Base-by-base conservation (phyloP, 2,113 vertebrate species). In the Cavia aperea region DNA sequence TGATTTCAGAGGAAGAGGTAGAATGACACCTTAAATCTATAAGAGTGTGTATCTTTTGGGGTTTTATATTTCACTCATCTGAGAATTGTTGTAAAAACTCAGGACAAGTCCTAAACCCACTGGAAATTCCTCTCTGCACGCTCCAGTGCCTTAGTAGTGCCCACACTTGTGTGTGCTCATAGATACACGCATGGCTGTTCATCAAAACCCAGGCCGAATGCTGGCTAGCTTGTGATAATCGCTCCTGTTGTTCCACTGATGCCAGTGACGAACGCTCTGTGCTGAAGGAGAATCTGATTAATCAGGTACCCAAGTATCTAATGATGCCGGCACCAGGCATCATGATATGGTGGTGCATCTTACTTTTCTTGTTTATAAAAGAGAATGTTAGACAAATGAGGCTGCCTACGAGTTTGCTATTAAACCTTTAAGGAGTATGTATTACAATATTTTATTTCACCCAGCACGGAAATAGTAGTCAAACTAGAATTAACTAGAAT, bases 401-500 rank as follows among this genome's bases (percentile, higher is more conserved):
- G 43, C 78, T 72, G 81, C n/a, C 43, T 63, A 33, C 10, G 9
- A 14, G 39, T 56, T 62, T 83, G 66, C 83, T 75, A 23, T 58
- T 65, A 91, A 93, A 73, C 29, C 63, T 91, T 31, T 16, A 46
- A 94, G 49, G 49, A 91, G 49, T 73, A 75, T 21, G 63, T 12
- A 83, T 94, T 82, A 43, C 29, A 62, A 58, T 83, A 70, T 62
- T 91, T 83, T 62, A 93, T 87, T 81, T 94, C 66, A 60, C 72
- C 66, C 36, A 63, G 65, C 13, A 5, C 65, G 49, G 29, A 95
- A 87, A 83, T 77, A 77, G 72, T 56, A 54, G 51, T 84, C 86
- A 75, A 92, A 63, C 60, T 87, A 65, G n/a, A 92, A 93, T 92
- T 85, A 87, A 82, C 73, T 73, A 56, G 81, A 73, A 79, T 89